phyloP scores from a whole-genome alignment of 2,888 invertebrate species.

The Drosophila peninsularis region DNA sequence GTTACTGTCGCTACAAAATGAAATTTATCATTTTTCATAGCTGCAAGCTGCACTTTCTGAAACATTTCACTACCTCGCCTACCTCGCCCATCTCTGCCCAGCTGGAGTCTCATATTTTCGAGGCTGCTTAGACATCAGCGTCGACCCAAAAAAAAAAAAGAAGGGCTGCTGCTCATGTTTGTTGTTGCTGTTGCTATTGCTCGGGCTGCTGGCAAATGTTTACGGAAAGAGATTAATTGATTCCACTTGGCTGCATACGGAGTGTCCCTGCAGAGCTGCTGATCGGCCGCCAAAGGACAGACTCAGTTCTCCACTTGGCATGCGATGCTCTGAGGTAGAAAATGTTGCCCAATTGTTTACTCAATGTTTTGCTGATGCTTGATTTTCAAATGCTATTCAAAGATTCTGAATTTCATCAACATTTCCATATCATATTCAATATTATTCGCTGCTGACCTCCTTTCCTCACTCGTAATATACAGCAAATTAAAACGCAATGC shows the following conservation, averaged over 20 bases:
- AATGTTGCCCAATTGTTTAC: conserved; percentile 31
- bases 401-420: neutral
- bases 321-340: conserved; percentile 34
- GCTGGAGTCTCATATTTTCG: conserved; percentile 66
- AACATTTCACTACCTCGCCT: conserved; percentile 70
- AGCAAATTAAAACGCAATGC: conserved; percentile 15
- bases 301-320: conserved; percentile 4
- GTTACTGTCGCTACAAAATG: conserved; percentile 65
- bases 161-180: conserved; percentile 39
- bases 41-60: conserved; percentile 81
- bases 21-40: conserved; percentile 81
- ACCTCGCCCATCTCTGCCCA: neutral
- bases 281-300: conserved; percentile 17
- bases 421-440: neutral
- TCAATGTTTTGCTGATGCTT: conserved; percentile 21
- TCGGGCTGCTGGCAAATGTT: conserved; percentile 70
- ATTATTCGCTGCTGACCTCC: neutral
- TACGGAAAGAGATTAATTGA: conserved; percentile 79
- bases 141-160: conserved; percentile 20
- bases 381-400: conserved; percentile 4
- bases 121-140: conserved; percentile 71
- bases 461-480: neutral
- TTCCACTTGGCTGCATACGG: conserved; percentile 77
- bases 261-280: conserved; percentile 64
- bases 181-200: conserved; percentile 46